A percentile compares a stretch with the other conserved stretches of the same genome.
phyloP scores from a whole-genome alignment of 2,888 invertebrate genomes.

The Oxycera nigricornis region DNA sequence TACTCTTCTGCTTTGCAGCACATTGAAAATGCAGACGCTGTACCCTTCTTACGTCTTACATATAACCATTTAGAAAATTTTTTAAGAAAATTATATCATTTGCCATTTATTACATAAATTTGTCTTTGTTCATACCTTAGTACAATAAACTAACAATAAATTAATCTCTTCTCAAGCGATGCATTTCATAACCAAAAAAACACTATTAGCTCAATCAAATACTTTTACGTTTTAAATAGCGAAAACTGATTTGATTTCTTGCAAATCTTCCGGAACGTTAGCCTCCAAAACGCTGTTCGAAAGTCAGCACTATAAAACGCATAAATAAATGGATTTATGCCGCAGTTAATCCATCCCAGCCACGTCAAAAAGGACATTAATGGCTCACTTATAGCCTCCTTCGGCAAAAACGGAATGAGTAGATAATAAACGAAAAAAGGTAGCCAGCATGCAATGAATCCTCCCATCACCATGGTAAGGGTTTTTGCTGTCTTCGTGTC shows the following conservation, averaged over 20 bases:
- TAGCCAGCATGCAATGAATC: constrained; percentile 87
- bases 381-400: constrained; percentile 67
- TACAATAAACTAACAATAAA: constrained; percentile 29
- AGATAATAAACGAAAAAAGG: constrained; percentile 87
- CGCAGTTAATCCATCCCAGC: constrained; percentile 90
- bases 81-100: background rate
- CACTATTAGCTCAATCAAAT: background rate
- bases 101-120: constrained; percentile 17
- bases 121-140: constrained; percentile 26
- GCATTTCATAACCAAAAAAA: background rate
- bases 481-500: constrained; percentile 91
- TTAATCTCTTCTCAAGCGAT: background rate
- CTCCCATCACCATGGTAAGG: constrained; percentile 84
- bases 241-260: constrained; percentile 56
- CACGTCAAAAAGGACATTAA: constrained; percentile 81
- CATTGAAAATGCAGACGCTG: too few relatives aligned
- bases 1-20: too few relatives aligned
- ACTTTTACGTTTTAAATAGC: constrained; percentile 52
- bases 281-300: constrained; percentile 83
- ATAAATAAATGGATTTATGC: constrained; percentile 90
- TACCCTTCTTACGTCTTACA: too few relatives aligned
- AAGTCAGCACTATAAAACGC: constrained; percentile 90
- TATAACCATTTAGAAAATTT: too few relatives aligned
- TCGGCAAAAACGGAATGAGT: constrained; percentile 77
- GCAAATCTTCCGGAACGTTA: constrained; percentile 65